phyloP scores from a whole-genome alignment of 2,113 vertebrate species.

The Atractosteus spatula region DNA sequence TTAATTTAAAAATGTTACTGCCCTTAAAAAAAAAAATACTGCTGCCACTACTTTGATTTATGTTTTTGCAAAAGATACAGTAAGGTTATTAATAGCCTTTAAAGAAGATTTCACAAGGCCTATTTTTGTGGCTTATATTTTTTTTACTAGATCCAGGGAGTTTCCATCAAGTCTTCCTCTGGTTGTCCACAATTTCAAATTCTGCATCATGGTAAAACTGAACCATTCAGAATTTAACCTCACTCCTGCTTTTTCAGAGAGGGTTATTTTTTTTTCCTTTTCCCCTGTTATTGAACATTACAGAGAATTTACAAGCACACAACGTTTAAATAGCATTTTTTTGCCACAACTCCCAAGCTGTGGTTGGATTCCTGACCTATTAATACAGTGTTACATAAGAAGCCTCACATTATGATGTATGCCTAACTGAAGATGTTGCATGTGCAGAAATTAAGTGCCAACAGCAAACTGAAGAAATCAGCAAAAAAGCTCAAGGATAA shows the following conservation, averaged over 20 bases:
- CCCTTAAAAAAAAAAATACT: too few relatives aligned
- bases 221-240: background rate
- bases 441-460: too few relatives aligned
- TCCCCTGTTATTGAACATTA: background rate
- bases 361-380: background rate
- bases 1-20: too few relatives aligned
- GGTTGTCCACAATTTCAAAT: background rate
- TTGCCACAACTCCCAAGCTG: background rate
- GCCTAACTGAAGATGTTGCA: too few relatives aligned
- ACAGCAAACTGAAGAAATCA: too few relatives aligned
- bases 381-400: background rate
- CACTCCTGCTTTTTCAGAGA: background rate
- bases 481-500: too few relatives aligned
- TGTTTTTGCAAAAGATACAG: too few relatives aligned
- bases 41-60: too few relatives aligned
- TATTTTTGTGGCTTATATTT: too few relatives aligned
- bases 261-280: background rate
- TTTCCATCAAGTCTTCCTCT: background rate
- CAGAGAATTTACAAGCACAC: background rate
- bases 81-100: too few relatives aligned
- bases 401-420: background rate
- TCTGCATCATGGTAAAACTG: background rate
- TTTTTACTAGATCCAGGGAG: slow-evolving; percentile 2
- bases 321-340: background rate
- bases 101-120: too few relatives aligned